Conservation (phyloP, 2,888 invertebrate genomes). For the Drosophila buzzatii region DNA sequence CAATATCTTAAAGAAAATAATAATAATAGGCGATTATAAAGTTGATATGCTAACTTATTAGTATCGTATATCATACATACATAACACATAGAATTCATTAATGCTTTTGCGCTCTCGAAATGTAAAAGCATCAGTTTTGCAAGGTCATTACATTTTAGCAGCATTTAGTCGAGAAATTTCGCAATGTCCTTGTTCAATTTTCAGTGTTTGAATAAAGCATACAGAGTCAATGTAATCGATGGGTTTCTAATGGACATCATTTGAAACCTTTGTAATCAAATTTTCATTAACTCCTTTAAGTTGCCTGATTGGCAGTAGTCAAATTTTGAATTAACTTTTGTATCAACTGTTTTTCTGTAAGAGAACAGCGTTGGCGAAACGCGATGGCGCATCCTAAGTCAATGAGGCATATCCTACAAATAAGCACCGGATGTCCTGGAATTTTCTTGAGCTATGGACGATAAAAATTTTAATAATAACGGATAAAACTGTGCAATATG, state of each 20-base stretch:
- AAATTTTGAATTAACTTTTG: neutral
- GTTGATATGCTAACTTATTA: neutral
- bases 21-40: too few species aligned
- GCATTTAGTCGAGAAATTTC: neutral
- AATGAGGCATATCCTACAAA: constrained; percentile 41
- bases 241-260: neutral
- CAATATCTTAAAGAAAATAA: constrained; percentile 39
- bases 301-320: neutral
- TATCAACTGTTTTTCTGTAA: constrained; percentile 44
- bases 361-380: constrained; percentile 56
- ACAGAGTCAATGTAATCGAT: neutral
- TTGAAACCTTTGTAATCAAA: constrained; percentile 2
- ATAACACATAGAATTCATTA: constrained; percentile 39
- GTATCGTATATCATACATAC: constrained; percentile 2
- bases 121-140: constrained; percentile 11
- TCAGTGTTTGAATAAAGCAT: constrained; percentile 1
- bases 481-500: too few species aligned
- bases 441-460: neutral
- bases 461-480: neutral
- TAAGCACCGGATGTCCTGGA: constrained; percentile 19
- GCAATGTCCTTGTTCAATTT: neutral
- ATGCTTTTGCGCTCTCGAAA: constrained; percentile 45
- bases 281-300: neutral
- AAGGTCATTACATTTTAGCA: neutral
- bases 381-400: constrained; percentile 39